Evolutionary conservation across 1,140 invertebrate genomes (phyloP).

Genomic region (Aphaenogaster ashmeadi): DNA sequence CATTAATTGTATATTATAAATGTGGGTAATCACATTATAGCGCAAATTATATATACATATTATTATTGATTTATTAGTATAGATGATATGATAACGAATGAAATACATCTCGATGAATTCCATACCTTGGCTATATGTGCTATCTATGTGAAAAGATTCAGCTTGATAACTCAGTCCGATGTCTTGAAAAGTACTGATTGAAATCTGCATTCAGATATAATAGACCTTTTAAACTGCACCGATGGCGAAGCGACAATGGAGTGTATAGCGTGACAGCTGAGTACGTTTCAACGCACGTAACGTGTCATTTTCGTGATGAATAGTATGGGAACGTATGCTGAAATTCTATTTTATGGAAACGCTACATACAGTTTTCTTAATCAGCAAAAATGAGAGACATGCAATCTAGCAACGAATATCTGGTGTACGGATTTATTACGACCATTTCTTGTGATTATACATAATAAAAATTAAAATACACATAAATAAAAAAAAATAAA

Average conservation of each 20-base stretch:
- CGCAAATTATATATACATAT: not conserved
- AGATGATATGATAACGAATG: not conserved
- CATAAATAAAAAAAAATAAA: not conserved
- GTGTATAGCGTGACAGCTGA: constrained; percentile 37
- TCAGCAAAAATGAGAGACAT: constrained; percentile 1
- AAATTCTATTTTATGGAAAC: not conserved
- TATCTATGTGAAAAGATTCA: not conserved
- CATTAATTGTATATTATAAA: constrained; percentile 5
- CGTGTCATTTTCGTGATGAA: not conserved
- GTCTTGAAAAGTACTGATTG: constrained; percentile 46
- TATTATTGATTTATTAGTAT: not conserved
- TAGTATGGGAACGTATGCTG: not conserved
- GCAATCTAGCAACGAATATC: not conserved
- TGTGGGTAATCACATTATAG: not conserved
- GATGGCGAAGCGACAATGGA: not conserved
- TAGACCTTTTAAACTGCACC: constrained; percentile 27
- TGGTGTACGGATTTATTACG: not conserved
- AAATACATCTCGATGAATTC: not conserved
- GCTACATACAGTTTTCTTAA: not conserved
- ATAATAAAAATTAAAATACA: not conserved
- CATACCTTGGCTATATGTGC: not conserved
- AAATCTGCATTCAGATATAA: not conserved
- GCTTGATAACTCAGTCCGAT: not conserved
- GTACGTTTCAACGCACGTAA: not conserved
- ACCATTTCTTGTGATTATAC: not conserved